Percentiles rank a stretch among this genome's conserved stretches.
These are phyloP conservation scores for Galerucella pusilla DNA, from an alignment of 2,888 invertebrate species.

Conservation along the genomic window DNA sequence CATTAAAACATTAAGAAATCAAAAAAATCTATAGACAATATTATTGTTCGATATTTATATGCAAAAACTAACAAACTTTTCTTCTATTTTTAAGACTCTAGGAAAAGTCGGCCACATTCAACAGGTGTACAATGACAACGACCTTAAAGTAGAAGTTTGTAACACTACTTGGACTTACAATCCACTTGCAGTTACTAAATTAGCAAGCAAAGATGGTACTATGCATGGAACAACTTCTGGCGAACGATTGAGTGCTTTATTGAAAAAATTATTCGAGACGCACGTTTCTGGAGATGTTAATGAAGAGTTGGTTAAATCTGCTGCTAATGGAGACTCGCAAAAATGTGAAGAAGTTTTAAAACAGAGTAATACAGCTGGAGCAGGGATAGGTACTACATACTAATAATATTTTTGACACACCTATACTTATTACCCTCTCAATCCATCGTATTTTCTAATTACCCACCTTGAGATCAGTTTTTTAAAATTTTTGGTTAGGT, in stretches of 20 bases:
- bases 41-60: neutral
- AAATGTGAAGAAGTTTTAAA: conserved; percentile 83
- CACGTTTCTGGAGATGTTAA: conserved; percentile 95
- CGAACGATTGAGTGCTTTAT: conserved; percentile 86
- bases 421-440: too few species aligned
- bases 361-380: conserved; percentile 67
- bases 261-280: conserved; percentile 95
- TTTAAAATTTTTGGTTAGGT: too few species aligned
- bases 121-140: conserved; percentile 98
- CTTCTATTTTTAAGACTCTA: conserved; percentile 75
- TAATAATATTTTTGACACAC: too few species aligned
- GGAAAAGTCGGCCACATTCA: conserved; percentile 97
- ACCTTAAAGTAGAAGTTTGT: conserved; percentile 96
- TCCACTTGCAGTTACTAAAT: conserved; percentile 94
- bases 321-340: conserved; percentile 92
- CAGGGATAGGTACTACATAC: conserved; percentile 53
- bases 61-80: conserved; percentile 1
- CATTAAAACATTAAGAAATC: too few species aligned
- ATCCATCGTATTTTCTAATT: too few species aligned
- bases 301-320: conserved; percentile 95
- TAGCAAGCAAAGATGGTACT: conserved; percentile 85
- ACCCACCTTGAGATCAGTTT: too few species aligned
- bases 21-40: too few species aligned
- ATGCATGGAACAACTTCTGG: conserved; percentile 84
- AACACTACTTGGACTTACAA: conserved; percentile 99